Evolutionary conservation across 2,797 vertebrate species (phyloP).

Genomic region (Phoebastria nigripes): DNA sequence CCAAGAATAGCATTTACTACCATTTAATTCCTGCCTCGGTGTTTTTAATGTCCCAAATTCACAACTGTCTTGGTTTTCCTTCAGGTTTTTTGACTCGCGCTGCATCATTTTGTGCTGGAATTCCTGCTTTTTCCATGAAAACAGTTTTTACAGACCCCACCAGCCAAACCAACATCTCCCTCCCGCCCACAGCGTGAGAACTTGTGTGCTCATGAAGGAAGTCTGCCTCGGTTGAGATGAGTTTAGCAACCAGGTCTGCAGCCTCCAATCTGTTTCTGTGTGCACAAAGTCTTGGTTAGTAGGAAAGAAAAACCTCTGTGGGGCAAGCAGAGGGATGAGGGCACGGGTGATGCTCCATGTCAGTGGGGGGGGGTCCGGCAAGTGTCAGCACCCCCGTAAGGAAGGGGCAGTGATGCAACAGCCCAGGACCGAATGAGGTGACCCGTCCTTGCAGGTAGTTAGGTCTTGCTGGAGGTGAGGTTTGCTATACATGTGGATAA

Average conservation of each 20-base stretch:
- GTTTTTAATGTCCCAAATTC: background rate
- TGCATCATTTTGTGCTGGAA: background rate
- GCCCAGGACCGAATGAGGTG: background rate
- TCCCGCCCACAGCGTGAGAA: rapidly evolving
- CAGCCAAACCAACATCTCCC: background rate
- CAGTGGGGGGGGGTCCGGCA: rapidly evolving
- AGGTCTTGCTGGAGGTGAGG: background rate
- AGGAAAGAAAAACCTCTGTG: background rate
- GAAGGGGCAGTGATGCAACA: no score
- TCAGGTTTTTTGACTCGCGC: background rate
- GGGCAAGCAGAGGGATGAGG: background rate
- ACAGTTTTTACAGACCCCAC: background rate
- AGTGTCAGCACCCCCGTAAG: no score
- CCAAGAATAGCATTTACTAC: background rate
- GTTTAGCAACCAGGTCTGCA: background rate
- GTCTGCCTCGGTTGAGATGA: background rate
- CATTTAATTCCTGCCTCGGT: background rate
- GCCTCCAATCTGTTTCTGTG: background rate
- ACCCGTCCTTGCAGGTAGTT: background rate
- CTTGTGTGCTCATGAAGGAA: rapidly evolving
- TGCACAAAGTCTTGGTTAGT: background rate
- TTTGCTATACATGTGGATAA: rapidly evolving
- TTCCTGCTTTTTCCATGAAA: background rate
- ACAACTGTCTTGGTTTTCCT: background rate
- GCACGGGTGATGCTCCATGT: background rate